A percentile compares a stretch with the other conserved stretches of the same genome.
These are phyloP conservation scores for Phaetusa simplex DNA, from an alignment of 2,113 vertebrate species.

Conservation along the genomic window DNA sequence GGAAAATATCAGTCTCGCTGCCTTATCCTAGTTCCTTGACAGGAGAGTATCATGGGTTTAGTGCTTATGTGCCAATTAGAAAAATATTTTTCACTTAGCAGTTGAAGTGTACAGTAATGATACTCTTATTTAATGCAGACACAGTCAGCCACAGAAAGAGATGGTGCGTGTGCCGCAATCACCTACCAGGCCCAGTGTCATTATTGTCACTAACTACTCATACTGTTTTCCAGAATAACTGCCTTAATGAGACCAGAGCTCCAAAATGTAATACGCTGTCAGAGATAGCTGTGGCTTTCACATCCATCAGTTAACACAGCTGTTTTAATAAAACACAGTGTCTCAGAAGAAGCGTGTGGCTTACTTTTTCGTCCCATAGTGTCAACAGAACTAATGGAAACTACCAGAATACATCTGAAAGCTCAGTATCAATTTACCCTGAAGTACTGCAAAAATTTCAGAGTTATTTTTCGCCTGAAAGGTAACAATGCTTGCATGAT, in stretches of 20 bases:
- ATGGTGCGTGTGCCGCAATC: neutral
- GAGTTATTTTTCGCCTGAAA: neutral
- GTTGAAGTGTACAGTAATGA: neutral
- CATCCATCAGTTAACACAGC: neutral
- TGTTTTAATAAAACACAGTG: neutral
- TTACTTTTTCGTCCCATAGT: neutral
- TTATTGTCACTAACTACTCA: neutral
- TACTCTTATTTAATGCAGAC: neutral
- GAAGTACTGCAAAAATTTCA: neutral
- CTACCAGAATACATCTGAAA: neutral
- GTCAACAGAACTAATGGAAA: neutral
- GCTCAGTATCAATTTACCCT: neutral
- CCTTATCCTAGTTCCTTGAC: neutral
- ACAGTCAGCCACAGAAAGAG: neutral
- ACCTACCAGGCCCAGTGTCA: neutral
- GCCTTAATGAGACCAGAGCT: neutral
- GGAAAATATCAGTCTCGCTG: neutral
- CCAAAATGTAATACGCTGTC: neutral
- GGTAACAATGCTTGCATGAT: neutral
- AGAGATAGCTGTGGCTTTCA: neutral
- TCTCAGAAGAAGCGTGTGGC: neutral
- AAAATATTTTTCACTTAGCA: neutral
- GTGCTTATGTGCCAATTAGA: neutral
- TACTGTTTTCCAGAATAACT: neutral
- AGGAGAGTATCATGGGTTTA: neutral